Evolutionary conservation across 1,140 invertebrate genomes (phyloP), one percentile per base, ranked within the genome.

Genomic region (Drosophila setifemur): DNA sequence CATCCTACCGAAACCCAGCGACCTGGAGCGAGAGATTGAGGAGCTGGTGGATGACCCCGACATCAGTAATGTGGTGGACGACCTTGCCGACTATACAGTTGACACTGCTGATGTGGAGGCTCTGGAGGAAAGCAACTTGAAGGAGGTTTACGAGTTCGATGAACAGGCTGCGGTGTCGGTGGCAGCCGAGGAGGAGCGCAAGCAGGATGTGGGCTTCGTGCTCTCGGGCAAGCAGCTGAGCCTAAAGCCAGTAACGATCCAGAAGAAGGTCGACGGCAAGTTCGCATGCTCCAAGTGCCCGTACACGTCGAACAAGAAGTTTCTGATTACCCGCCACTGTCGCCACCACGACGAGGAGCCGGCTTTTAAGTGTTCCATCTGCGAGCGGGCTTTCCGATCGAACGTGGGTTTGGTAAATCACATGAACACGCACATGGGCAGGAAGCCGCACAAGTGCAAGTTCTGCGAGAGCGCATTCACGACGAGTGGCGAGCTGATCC

Each of bases 361-460:
- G 16, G 97, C 98, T 0, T 97, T 98, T 89, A 98, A 98, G 89
- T 99, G 90, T 60, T 95, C 94, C 39, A 96, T 98, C 14, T 99
- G 98, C 91, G 97, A 98, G 75, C 93, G 97, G 40, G 97, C 97
- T 4, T 99, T 99, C 88, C 99, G 99, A 91, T 98, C 98, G 0
- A 89, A 96, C 12, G 96, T 97, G 1, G 98, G 97, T 0, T 91
- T 99, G 18, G 96, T 98, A 75, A 99, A 99, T 90, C 98, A 99
- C 91, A 94, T 98, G 1, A 99, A 99, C 90, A 99, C 97, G 55
- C 98, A 99, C 90, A 98, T 97, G 19, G 98, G 98, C 29, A 96
- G 96, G 4, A 97, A 98, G 86, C 98, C 98, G 0, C 97, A 99
- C 91, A 93, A 95, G 31, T 99, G 98, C 92, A 98, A 97, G 91